A percentile compares a stretch with the other conserved stretches of the same genome.
phyloP scores from a whole-genome alignment of 64 coral and sea anemone genomes.

The Stichodactyla mertensii region DNA sequence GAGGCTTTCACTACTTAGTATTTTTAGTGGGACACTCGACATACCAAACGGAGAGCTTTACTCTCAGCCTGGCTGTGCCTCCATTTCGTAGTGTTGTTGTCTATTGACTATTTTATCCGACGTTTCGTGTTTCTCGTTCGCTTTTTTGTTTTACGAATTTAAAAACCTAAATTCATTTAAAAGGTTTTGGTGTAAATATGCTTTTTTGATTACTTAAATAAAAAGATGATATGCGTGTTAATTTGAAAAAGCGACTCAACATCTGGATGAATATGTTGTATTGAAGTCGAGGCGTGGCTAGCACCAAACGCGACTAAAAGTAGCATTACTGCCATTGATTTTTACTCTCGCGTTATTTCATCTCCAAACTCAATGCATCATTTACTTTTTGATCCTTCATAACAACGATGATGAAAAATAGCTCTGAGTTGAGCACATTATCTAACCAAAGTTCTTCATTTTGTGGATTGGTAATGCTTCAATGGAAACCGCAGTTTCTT shows the following conservation, averaged over 20 bases:
- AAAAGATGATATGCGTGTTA: background rate
- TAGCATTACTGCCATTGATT: background rate
- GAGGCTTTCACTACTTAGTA: background rate
- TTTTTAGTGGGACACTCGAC: background rate
- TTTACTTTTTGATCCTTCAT: background rate
- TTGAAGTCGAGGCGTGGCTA: background rate
- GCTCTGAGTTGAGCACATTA: background rate
- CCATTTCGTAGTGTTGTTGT: background rate
- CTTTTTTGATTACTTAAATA: constrained; percentile 9
- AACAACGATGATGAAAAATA: background rate
- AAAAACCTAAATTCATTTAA: background rate
- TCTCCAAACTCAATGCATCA: background rate
- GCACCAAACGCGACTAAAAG: background rate
- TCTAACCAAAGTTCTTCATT: background rate
- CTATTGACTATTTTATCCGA: background rate
- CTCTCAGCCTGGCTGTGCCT: background rate
- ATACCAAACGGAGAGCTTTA: background rate
- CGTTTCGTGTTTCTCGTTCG: background rate
- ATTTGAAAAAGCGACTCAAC: background rate
- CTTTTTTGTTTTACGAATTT: background rate
- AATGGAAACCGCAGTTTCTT: background rate
- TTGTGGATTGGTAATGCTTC: background rate
- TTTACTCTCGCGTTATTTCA: background rate
- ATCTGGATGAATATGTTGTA: background rate
- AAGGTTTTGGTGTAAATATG: background rate